Percentiles rank a stretch among this genome's conserved stretches.
Evolutionary conservation across 2,113 vertebrate genomes (phyloP).

Genomic region (Cyprinodon tularosa): DNA sequence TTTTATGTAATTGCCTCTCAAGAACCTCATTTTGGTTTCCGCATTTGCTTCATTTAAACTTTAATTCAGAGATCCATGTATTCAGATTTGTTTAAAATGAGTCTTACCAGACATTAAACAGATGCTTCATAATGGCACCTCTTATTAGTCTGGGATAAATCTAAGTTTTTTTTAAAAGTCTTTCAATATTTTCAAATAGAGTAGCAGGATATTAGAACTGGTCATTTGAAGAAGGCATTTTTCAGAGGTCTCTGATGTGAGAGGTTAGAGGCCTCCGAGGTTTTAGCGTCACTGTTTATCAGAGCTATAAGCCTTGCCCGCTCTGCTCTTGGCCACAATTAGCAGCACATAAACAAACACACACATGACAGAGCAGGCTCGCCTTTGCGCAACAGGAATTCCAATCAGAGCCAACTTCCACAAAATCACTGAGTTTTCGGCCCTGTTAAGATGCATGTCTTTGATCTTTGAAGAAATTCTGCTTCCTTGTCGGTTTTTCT

Average conservation of each 20-base stretch:
- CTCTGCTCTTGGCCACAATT: slow-evolving; percentile 66
- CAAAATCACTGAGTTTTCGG: slow-evolving; percentile 44
- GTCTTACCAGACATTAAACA: not conserved
- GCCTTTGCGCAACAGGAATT: slow-evolving; percentile 52
- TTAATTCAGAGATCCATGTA: not conserved
- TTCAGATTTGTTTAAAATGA: not conserved
- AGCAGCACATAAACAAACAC: slow-evolving; percentile 69
- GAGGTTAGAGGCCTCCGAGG: slow-evolving; percentile 54
- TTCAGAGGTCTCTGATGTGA: slow-evolving; percentile 42
- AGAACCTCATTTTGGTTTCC: not conserved
- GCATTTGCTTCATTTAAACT: not conserved
- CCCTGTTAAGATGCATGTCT: slow-evolving; percentile 39
- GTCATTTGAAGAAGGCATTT: slow-evolving; percentile 21
- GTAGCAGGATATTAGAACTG: slow-evolving; percentile 22
- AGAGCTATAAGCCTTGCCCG: slow-evolving; percentile 43
- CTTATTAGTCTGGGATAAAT: not conserved
- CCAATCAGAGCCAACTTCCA: slow-evolving; percentile 50
- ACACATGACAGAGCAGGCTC: slow-evolving; percentile 37
- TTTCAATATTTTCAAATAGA: not conserved
- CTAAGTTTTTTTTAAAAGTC: not conserved
- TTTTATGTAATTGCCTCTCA: slow-evolving; percentile 28
- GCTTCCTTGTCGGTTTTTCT: slow-evolving; percentile 16
- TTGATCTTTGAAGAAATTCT: slow-evolving; percentile 47
- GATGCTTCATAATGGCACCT: not conserved
- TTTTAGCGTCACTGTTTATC: slow-evolving; percentile 53